phyloP scores from a whole-genome alignment of 2,797 vertebrate species.

The Eidolon dupreanum region DNA sequence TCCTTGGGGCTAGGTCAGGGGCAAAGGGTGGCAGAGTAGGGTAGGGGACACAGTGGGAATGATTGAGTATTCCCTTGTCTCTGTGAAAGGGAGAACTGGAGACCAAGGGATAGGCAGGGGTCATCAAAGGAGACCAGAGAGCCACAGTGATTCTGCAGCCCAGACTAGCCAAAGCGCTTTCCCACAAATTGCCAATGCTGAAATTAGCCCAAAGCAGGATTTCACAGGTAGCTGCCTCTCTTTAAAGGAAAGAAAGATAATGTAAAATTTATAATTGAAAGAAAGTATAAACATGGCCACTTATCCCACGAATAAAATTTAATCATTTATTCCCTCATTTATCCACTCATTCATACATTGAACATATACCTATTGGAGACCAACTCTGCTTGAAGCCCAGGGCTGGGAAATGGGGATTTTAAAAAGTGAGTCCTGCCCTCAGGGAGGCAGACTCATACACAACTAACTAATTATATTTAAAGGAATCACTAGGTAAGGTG shows the following conservation, averaged over 20 bases:
- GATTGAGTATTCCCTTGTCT: background rate
- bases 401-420: background rate
- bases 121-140: background rate
- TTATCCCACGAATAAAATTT: conserved; percentile 23
- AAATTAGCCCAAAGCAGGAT: conserved; percentile 35
- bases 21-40: rapidly evolving
- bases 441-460: background rate
- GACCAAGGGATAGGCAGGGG: background rate
- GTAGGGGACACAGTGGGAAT: background rate
- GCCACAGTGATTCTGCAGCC: background rate
- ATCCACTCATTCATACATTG: background rate
- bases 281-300: background rate
- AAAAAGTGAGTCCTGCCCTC: background rate
- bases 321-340: background rate
- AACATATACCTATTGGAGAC: background rate
- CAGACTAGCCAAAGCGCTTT: background rate
- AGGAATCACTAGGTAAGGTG: background rate
- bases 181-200: background rate
- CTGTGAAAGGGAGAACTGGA: background rate
- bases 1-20: background rate
- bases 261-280: conserved; percentile 54
- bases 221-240: conserved; percentile 38
- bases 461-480: background rate
- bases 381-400: background rate
- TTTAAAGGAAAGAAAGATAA: conserved; percentile 26